Evolutionary conservation across 2,113 vertebrate species (phyloP).

Genomic region (Macquaria ambigua): DNA sequence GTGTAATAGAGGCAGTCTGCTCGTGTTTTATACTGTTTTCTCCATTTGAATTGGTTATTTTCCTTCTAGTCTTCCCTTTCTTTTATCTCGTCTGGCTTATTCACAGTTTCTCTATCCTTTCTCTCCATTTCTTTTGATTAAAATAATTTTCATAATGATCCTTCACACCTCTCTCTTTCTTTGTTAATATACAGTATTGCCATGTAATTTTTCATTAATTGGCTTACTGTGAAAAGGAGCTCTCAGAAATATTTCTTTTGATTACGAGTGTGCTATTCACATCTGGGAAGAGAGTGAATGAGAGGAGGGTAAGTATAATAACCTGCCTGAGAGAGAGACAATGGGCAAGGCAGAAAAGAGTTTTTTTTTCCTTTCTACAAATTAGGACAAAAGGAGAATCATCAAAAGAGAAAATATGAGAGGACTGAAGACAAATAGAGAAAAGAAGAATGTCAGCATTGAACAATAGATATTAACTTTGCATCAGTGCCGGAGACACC

Average conservation of each 20-base stretch:
- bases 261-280: conserved; percentile 19
- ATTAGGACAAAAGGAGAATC: conserved; percentile 7
- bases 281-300: conserved; percentile 14
- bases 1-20: neutral
- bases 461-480: conserved; percentile 61
- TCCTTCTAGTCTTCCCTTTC: neutral
- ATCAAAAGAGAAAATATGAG: conserved; percentile 2
- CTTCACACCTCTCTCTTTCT: conserved; percentile 2
- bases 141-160: conserved; percentile 8
- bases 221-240: conserved; percentile 24
- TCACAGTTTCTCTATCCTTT: conserved; percentile 4
- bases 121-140: conserved; percentile 20
- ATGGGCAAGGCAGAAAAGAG: conserved; percentile 7
- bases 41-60: neutral
- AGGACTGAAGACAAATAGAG: conserved; percentile 31
- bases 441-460: conserved; percentile 14
- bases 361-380: neutral
- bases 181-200: conserved; percentile 26
- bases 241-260: conserved; percentile 21
- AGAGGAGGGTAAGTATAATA: conserved; percentile 16
- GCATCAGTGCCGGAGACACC: conserved; percentile 54
- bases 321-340: conserved; percentile 19
- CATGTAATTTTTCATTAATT: conserved; percentile 26
- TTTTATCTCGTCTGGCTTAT: neutral
- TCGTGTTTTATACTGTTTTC: neutral